A percentile compares a stretch with the other conserved stretches of the same genome.
Evolutionary conservation across 2,113 vertebrate genomes (phyloP).

Genomic region (Hypocryptadius cinnamomeus): DNA sequence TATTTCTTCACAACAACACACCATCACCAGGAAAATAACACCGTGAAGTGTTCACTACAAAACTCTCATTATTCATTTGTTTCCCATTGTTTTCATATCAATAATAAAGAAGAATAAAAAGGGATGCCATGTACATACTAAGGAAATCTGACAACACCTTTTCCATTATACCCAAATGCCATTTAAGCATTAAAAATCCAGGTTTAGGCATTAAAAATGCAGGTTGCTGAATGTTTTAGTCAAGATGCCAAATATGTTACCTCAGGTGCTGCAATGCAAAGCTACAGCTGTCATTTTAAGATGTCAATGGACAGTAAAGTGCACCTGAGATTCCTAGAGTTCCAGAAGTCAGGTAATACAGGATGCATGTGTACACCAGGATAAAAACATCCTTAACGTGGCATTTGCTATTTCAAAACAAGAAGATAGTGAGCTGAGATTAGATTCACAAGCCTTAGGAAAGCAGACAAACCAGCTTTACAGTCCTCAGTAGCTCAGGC

Average conservation of each 20-base stretch:
- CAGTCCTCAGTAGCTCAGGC: not conserved
- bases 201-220: not conserved
- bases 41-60: not conserved
- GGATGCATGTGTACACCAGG: too few species aligned
- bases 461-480: not conserved
- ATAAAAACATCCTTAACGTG: not conserved
- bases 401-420: not conserved
- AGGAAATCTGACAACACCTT: not conserved
- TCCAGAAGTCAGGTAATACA: not conserved
- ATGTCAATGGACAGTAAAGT: not conserved
- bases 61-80: not conserved
- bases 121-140: not conserved
- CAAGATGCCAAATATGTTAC: not conserved
- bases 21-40: not conserved
- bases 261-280: not conserved
- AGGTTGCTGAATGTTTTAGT: not conserved
- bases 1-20: not conserved
- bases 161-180: not conserved
- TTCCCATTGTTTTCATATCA: not conserved
- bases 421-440: not conserved
- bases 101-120: not conserved
- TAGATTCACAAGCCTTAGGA: not conserved
- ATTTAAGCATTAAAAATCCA: not conserved
- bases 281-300: not conserved
- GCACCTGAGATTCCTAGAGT: not conserved